Conservation (phyloP, 2,113 vertebrate genomes). For the Seriola rivoliana region DNA sequence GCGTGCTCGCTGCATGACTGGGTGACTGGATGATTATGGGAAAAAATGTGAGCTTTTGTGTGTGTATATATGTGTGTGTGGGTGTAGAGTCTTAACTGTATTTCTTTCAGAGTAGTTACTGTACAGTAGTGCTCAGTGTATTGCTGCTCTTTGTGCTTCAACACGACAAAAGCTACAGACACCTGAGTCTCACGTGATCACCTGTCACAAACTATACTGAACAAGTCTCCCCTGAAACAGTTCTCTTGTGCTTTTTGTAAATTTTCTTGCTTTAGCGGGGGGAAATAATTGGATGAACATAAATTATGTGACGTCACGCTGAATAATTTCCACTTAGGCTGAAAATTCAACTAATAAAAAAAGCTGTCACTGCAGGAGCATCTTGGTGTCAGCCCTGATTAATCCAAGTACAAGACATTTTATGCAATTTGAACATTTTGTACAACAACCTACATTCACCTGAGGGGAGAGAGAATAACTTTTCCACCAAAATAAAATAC, state of each 20-base stretch:
- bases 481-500: too few relatives aligned
- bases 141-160: background rate
- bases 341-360: too few relatives aligned
- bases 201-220: background rate
- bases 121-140: background rate
- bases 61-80: conserved; percentile 6
- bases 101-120: conserved; percentile 1
- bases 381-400: too few relatives aligned
- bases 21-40: conserved; percentile 24
- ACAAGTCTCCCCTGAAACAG: background rate
- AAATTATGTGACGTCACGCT: background rate
- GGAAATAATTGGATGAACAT: background rate
- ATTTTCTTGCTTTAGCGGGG: background rate
- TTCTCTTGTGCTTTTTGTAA: background rate
- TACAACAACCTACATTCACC: too few relatives aligned
- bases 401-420: too few relatives aligned
- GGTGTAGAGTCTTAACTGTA: background rate
- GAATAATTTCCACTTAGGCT: too few relatives aligned
- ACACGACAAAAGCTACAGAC: conserved; percentile 5
- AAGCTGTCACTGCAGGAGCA: too few relatives aligned
- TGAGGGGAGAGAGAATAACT: too few relatives aligned
- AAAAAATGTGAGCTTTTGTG: conserved; percentile 29
- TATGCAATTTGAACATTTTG: too few relatives aligned
- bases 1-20: conserved; percentile 35
- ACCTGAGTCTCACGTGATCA: background rate